phyloP scores from a whole-genome alignment of 2,113 vertebrate species.

The Oryzias woworae region DNA sequence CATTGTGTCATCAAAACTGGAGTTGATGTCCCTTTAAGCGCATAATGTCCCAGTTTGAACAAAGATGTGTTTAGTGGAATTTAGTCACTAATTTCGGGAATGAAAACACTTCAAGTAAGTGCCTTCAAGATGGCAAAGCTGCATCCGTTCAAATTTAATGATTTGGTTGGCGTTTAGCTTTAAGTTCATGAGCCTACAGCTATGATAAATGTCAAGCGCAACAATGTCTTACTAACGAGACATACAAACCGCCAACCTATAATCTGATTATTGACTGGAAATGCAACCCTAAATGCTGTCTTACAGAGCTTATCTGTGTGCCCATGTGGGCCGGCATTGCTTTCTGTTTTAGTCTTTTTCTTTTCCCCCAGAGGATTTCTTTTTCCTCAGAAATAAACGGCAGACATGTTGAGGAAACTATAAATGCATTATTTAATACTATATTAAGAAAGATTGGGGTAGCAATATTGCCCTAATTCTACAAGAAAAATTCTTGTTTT shows the following conservation, averaged over 20 bases:
- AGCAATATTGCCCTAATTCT: too few relatives aligned
- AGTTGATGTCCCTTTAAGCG: slow-evolving; percentile 47
- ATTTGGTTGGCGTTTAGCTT: slow-evolving; percentile 61
- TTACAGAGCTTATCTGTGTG: slow-evolving; percentile 32
- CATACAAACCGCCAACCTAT: slow-evolving; percentile 63
- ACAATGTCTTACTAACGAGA: slow-evolving; percentile 68
- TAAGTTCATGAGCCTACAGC: slow-evolving; percentile 68
- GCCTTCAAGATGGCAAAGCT: slow-evolving; percentile 50
- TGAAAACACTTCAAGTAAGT: slow-evolving; percentile 69
- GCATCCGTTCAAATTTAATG: slow-evolving; percentile 64
- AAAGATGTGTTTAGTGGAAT: slow-evolving; percentile 64
- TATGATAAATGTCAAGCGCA: slow-evolving; percentile 75
- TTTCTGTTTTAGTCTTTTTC: slow-evolving; percentile 12
- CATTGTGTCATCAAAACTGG: slow-evolving; percentile 39
- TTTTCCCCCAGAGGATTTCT: slow-evolving; percentile 31
- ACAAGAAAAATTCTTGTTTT: too few relatives aligned
- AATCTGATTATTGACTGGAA: slow-evolving; percentile 65
- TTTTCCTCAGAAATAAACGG: slow-evolving; percentile 18
- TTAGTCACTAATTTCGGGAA: slow-evolving; percentile 68
- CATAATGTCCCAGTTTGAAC: slow-evolving; percentile 65
- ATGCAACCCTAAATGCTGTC: slow-evolving; percentile 57
- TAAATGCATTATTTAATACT: slow-evolving; percentile 23
- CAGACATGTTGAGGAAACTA: slow-evolving; percentile 8
- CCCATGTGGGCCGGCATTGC: slow-evolving; percentile 37
- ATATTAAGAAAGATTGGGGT: too few relatives aligned